A percentile compares a stretch with the other conserved stretches of the same genome.
Evolutionary conservation across 2,888 invertebrate genomes (phyloP).

Genomic region (Odontocerum albicorne): DNA sequence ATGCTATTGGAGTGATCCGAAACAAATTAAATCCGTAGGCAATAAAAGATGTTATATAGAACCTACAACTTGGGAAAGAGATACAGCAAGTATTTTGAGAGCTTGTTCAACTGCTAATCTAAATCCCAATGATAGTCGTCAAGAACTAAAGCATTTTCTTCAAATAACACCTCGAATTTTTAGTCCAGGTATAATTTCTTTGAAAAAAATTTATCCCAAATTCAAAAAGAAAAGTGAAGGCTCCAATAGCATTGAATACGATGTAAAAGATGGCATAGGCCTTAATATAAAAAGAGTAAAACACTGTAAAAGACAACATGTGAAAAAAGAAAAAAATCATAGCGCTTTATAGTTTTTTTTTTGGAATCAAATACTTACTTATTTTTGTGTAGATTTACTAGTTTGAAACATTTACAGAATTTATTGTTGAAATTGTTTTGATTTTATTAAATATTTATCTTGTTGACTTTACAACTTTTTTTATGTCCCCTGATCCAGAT

Average conservation of each 20-base stretch:
- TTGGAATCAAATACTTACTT: not conserved
- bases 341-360: not conserved
- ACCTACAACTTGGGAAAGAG: slow-evolving; percentile 57
- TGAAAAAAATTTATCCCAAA: slow-evolving; percentile 27
- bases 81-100: slow-evolving; percentile 56
- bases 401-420: too few species aligned
- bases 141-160: slow-evolving; percentile 26
- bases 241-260: slow-evolving; percentile 10
- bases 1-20: slow-evolving; percentile 33
- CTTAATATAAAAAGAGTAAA: slow-evolving; percentile 30
- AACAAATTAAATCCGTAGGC: slow-evolving; percentile 47
- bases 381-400: slow-evolving; percentile 3
- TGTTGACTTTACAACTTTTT: slow-evolving; percentile 7
- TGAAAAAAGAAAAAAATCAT: slow-evolving; percentile 21
- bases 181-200: slow-evolving; percentile 34
- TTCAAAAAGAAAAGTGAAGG: slow-evolving; percentile 22
- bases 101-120: slow-evolving; percentile 27
- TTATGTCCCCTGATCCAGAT: not conserved
- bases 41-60: slow-evolving; percentile 59
- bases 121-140: slow-evolving; percentile 16
- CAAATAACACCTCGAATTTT: slow-evolving; percentile 35
- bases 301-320: slow-evolving; percentile 27
- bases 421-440: slow-evolving; percentile 3
- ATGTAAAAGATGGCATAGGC: slow-evolving; percentile 23
- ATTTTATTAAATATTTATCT: slow-evolving; percentile 17